A percentile compares a stretch with the other conserved stretches of the same genome.
These are phyloP conservation scores for Poecilia gillii DNA, from an alignment of 2,797 vertebrate genomes.

Conservation along the genomic window DNA sequence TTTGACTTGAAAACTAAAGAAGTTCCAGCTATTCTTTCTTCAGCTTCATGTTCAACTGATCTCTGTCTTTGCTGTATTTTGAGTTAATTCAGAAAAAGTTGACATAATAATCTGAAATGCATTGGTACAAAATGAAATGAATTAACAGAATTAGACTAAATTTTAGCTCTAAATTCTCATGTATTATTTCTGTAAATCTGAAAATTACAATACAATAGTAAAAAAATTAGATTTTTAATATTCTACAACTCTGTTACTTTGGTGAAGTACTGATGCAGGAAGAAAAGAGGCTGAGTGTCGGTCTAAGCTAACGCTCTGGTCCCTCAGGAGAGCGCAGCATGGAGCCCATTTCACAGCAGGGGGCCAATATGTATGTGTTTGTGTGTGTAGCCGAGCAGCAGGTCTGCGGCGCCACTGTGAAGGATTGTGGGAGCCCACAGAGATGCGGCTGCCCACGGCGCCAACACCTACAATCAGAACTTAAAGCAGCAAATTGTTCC, in stretches of 20 bases:
- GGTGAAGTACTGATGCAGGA: neutral
- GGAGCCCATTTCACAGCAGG: neutral
- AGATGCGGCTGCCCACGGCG: slow-evolving; percentile 9
- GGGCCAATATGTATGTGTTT: neutral
- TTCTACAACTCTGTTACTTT: neutral
- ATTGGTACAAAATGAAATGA: neutral
- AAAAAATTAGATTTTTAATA: neutral
- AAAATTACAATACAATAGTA: no score
- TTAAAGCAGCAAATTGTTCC: neutral
- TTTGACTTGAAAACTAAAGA: neutral
- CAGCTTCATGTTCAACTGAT: neutral
- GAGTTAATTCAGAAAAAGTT: neutral
- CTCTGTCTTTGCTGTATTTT: neutral
- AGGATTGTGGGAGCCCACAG: slow-evolving; percentile 29
- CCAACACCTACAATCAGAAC: neutral
- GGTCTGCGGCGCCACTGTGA: slow-evolving; percentile 5
- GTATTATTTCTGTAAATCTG: neutral
- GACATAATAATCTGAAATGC: neutral
- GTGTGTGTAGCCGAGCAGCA: neutral
- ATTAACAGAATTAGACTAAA: neutral
- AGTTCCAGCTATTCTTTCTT: neutral
- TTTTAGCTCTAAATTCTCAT: neutral
- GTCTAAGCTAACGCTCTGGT: neutral
- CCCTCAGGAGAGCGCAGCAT: neutral
- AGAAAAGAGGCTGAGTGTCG: no score